Evolutionary conservation across 2,797 vertebrate species (phyloP).

Genomic region (Aeoliscus strigatus): DNA sequence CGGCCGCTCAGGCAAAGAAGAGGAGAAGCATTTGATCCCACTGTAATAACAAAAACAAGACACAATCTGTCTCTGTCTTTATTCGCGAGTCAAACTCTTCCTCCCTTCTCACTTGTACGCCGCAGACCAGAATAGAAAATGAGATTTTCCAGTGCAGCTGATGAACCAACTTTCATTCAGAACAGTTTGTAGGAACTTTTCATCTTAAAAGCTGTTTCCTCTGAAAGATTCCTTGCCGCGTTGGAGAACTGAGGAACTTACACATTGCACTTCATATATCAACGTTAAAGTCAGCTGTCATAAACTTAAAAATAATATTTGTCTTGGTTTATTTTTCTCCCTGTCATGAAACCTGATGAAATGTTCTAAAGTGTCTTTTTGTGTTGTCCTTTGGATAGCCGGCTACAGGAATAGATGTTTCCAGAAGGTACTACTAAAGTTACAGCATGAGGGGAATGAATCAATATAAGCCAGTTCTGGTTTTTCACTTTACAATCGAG

Average conservation of each 20-base stretch:
- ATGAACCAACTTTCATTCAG: constrained; percentile 60
- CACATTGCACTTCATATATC: constrained; percentile 59
- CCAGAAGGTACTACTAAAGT: constrained; percentile 37
- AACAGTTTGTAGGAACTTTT: constrained; percentile 61
- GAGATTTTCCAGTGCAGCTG: constrained; percentile 68
- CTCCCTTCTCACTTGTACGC: constrained; percentile 46
- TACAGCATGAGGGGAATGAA: constrained; percentile 61
- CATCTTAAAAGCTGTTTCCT: constrained; percentile 46
- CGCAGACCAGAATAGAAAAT: constrained; percentile 51
- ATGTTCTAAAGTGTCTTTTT: constrained; percentile 48
- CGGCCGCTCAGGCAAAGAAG: constrained; percentile 36
- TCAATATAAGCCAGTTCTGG: constrained; percentile 44
- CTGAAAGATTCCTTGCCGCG: constrained; percentile 41
- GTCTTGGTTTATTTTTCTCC: constrained; percentile 57
- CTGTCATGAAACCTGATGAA: constrained; percentile 60
- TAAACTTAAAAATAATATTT: constrained; percentile 64
- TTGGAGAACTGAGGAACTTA: constrained; percentile 42
- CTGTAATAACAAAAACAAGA: constrained; percentile 59
- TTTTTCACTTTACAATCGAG: constrained; percentile 49
- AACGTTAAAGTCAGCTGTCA: constrained; percentile 59
- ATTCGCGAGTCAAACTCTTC: constrained; percentile 61
- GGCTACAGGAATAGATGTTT: constrained; percentile 25
- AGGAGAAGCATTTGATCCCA: constrained; percentile 47
- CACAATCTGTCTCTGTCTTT: constrained; percentile 54
- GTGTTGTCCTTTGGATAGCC: constrained; percentile 48